Base-by-base conservation (phyloP, 2,888 invertebrate genomes). In the Glaucopsyche alexis region DNA sequence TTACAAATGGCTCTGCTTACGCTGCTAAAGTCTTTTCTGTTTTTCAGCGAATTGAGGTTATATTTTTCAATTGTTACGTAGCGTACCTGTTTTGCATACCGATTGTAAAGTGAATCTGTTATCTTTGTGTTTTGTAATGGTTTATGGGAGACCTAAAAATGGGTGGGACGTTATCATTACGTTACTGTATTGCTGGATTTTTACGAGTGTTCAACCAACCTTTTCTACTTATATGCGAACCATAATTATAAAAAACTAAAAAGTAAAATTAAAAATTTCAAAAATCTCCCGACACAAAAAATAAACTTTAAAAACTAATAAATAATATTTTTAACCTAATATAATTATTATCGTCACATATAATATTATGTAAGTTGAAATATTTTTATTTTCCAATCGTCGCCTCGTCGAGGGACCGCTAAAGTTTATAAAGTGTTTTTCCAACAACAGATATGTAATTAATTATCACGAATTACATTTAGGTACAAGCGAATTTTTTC, bases 21-120 rank as follows among this genome's bases (percentile, higher is more conserved):
- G 40, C 42, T 42, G 42, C 42, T 42, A 42, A 60, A 66, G 66
- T 66, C n/a, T 66, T 66, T 66, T 42, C 42, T 42, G 66, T 66
- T 42, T 66, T 66, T 8, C 66, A 40, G 40, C 66, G 66, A 42
- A 66, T 66, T 66, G 42, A 4, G 40, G 42, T 66, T 66, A 66
- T 66, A 60, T 60, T 60, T 65, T 42, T 66, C n/a, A 42, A 66
- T 42, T 66, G n/a, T 66, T 16, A 42, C 66, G 42, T 42, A 29
- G n/a, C 66, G 42, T 42, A 66, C 42, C 66, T 40, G 66, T 66
- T 66, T 66, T 66, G 66, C n/a, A 66, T 66, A 66, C 66, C 66
- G 42, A 66, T 66, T 66, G 16, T 42, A 16, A 42, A 60, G 60
- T 60, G 42, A 66, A 66, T 65, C 55, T 38, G 60, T 60, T 60